phyloP scores from a whole-genome alignment of 2,797 vertebrate genomes.

The Malacoctenus gilli region DNA sequence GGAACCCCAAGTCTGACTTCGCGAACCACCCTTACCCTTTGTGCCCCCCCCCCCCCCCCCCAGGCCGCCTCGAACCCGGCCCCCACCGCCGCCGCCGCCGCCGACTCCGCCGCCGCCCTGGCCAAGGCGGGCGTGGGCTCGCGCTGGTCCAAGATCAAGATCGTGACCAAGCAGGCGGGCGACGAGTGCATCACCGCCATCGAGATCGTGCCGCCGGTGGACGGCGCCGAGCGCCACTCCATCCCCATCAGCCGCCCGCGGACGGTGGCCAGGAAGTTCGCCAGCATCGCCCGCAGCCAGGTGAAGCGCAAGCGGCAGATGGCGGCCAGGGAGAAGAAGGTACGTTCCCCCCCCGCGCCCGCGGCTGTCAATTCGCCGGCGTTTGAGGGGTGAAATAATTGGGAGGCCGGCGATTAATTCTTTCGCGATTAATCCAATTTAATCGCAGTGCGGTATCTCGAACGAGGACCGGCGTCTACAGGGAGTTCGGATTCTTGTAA shows the following conservation, averaged over 20 bases:
- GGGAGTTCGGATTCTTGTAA: too few relatives aligned
- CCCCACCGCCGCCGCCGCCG: conserved; percentile 28
- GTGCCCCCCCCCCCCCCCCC: too few relatives aligned
- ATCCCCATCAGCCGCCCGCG: conserved; percentile 86
- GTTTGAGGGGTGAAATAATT: too few relatives aligned
- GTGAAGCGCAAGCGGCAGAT: conserved; percentile 97
- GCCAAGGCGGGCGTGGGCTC: conserved; percentile 80
- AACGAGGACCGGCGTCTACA: too few relatives aligned
- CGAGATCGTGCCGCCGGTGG: conserved; percentile 91
- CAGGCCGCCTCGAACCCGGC: conserved; percentile 51
- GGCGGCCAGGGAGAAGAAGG: conserved; percentile 96
- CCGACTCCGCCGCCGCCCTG: conserved; percentile 26
- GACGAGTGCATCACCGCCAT: conserved; percentile 95
- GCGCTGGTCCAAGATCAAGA: conserved; percentile 98
- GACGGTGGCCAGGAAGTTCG: conserved; percentile 95
- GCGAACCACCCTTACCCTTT: too few relatives aligned
- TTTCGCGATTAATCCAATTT: too few relatives aligned
- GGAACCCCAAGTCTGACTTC: too few relatives aligned
- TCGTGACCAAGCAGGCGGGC: conserved; percentile 94
- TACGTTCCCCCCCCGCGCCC: too few relatives aligned
- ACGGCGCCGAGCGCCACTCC: conserved; percentile 84
- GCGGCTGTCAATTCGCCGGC: too few relatives aligned
- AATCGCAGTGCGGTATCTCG: too few relatives aligned
- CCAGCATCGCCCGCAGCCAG: conserved; percentile 96
- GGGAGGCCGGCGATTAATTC: too few relatives aligned